Evolutionary conservation across 2,797 vertebrate species (phyloP), one percentile per base, ranked within the genome.

Genomic region (Melanotaenia boesemani): DNA sequence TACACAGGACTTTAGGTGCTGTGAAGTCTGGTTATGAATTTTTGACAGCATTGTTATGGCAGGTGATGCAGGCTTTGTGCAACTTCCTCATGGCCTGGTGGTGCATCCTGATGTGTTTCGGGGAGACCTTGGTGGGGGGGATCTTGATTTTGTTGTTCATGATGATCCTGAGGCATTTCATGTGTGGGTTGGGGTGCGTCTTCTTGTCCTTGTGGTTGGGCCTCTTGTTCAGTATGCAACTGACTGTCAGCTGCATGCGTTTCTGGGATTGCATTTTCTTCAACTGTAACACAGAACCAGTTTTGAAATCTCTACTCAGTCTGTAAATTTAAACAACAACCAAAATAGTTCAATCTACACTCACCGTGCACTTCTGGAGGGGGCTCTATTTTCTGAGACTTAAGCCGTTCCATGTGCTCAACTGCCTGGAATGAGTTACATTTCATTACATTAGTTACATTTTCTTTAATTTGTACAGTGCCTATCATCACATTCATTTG

Each of bases 401-500:
- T 98, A 81, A 97, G 95, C 37, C 95, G 94, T 80, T 98, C 97
- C 97, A 99, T 96, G 71, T 99, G 97, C 71, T 98, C 97, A 56
- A 98, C 95, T 0, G 96, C 98, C 98, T 99, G 81, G 58, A 85
- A 83, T 1, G 54, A 77, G 32, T 60, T 65, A 24, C 20, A 57
- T 34, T 34, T 34, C 32, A 34, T 34, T 34, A 34, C 32, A 34
- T 34, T 52, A 28, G 18, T 20, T 24, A 64, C 1, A 2, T 67
- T 46, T 41, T n/a, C 9, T 59, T 54, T 22, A 2, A 56, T 75
- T 32, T 62, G 11, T 8, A 15, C 10, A 32, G 4, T 18, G n/a
- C 41, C 69, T n/a, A 56, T 15, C 20, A 20, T 64, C 44, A 46
- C 44, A 28, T 6, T 20, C 3, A 54, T 12, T 20, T 63, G 0